Percentiles rank a stretch among this genome's conserved stretches.
These are phyloP conservation scores for Matsumyia berberina DNA, from an alignment of 2,888 invertebrate species.

Conservation along the genomic window DNA sequence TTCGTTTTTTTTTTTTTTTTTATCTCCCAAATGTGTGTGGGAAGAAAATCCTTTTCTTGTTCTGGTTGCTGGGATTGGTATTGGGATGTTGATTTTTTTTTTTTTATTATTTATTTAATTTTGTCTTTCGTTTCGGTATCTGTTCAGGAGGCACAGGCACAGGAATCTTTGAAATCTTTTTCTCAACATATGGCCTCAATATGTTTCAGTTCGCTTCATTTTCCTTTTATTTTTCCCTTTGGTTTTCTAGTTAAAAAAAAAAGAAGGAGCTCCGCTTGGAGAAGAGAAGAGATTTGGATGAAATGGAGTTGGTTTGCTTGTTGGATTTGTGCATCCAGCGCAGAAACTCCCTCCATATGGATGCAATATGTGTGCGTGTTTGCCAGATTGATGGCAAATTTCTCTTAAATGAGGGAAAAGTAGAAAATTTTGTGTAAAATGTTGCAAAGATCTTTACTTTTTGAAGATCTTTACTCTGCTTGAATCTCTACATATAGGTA, in stretches of 20 bases:
- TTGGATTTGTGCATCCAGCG: neutral
- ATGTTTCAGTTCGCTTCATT: conserved; percentile 14
- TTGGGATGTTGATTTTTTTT: conserved; percentile 43
- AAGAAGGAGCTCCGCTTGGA: neutral
- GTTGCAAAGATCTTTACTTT: too few relatives aligned
- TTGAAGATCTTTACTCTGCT: too few relatives aligned
- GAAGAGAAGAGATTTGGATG: neutral
- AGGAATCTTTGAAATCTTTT: neutral
- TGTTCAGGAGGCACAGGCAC: neutral
- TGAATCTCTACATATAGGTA: too few relatives aligned
- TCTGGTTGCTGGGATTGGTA: neutral
- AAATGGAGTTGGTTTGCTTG: conserved; percentile 32
- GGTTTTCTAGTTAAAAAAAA: too few relatives aligned
- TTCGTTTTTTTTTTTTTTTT: neutral
- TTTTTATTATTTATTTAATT: conserved; percentile 27
- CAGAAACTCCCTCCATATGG: conserved; percentile 29
- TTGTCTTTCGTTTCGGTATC: conserved; percentile 31
- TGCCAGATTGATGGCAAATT: conserved; percentile 37
- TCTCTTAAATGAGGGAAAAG: conserved; percentile 1
- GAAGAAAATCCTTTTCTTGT: conserved; percentile 64
- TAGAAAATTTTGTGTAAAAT: neutral
- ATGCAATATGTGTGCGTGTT: conserved; percentile 10
- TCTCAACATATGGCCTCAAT: conserved; percentile 44
- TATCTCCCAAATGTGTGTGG: conserved; percentile 33
- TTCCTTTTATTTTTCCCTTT: neutral